phyloP scores from a whole-genome alignment of 1,140 invertebrate genomes.

The Cydia amplana region DNA sequence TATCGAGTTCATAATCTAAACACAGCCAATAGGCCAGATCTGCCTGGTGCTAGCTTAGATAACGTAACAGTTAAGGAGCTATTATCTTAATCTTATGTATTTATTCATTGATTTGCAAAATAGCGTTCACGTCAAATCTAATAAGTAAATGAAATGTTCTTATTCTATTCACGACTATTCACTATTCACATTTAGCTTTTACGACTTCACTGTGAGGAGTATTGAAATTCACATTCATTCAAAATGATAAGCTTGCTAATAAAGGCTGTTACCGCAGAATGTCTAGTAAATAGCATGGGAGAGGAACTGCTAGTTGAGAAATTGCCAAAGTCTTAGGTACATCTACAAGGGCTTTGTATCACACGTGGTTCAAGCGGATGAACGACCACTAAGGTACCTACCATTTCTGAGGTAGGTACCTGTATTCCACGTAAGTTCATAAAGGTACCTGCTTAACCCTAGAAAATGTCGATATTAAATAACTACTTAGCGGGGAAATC shows the following conservation, averaged over 20 bases:
- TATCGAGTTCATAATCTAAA: no score
- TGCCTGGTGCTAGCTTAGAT: slow-evolving; percentile 1
- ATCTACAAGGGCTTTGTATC: no score
- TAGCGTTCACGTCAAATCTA: background rate
- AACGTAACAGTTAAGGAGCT: background rate
- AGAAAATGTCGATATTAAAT: background rate
- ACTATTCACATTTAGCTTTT: background rate
- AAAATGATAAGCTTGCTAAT: background rate
- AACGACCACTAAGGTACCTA: background rate
- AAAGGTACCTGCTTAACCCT: no score
- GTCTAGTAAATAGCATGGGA: background rate
- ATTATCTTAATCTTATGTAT: background rate
- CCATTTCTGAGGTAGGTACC: background rate
- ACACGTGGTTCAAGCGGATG: no score
- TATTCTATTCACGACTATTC: background rate
- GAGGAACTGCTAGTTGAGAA: no score
- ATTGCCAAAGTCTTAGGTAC: no score
- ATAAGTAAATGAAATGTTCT: background rate
- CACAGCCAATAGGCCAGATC: background rate
- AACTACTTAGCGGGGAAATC: background rate
- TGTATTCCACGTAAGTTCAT: no score
- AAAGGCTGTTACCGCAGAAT: background rate
- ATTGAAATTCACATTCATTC: background rate
- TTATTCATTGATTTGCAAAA: slow-evolving; percentile 16
- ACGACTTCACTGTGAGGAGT: background rate